Evolutionary conservation across 2,113 vertebrate genomes (phyloP).

Genomic region (Pangasianodon hypophthalmus): DNA sequence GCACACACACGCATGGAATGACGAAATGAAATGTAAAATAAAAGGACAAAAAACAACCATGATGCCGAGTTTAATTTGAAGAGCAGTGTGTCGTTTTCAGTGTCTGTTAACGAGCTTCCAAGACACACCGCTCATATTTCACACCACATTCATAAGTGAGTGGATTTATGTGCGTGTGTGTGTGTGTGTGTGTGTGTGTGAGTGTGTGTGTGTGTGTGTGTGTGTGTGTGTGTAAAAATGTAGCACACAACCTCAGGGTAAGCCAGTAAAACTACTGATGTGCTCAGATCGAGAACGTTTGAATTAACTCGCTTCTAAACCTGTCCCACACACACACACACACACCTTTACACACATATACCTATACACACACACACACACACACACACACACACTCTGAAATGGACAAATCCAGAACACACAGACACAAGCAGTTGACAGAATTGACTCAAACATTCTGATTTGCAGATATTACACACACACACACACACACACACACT

Average conservation of each 20-base stretch:
- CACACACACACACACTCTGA: conserved; percentile 14
- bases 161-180: conserved; percentile 29
- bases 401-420: conserved; percentile 45
- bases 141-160: conserved; percentile 31
- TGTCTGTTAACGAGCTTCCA: background rate
- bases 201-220: conserved; percentile 21
- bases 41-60: background rate
- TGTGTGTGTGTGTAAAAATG: conserved; percentile 14
- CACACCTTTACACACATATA: background rate
- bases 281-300: conserved; percentile 25
- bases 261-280: conserved; percentile 42
- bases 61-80: background rate
- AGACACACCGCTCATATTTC: conserved; percentile 26
- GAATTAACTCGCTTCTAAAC: conserved; percentile 45
- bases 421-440: conserved; percentile 44
- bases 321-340: conserved; percentile 36
- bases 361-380: conserved; percentile 40
- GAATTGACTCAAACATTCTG: conserved; percentile 48
- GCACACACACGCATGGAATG: background rate
- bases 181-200: conserved; percentile 34
- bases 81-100: background rate
- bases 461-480: conserved; percentile 40
- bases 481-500: conserved; percentile 22
- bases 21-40: background rate
- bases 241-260: conserved; percentile 39